phyloP scores from a whole-genome alignment of 2,113 vertebrate species.

The Passer domesticus region DNA sequence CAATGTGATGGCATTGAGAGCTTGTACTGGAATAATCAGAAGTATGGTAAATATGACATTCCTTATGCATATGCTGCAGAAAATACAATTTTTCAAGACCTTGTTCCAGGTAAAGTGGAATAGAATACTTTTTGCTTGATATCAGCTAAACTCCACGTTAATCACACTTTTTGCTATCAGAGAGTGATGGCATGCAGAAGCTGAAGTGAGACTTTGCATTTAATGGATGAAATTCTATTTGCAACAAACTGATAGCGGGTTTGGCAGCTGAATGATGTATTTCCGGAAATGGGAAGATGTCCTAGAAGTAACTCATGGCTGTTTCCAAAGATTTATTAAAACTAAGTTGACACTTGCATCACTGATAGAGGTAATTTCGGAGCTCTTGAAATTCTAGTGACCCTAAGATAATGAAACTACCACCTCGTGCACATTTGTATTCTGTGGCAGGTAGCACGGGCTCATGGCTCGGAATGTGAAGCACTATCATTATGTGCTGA shows the following conservation, averaged over 20 bases:
- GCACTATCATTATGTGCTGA: slow-evolving; percentile 67
- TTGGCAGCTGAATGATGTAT: slow-evolving; percentile 76
- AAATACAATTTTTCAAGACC: slow-evolving; percentile 24
- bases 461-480: slow-evolving; percentile 74
- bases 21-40: neutral
- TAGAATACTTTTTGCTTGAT: slow-evolving; percentile 31
- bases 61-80: neutral
- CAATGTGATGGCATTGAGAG: neutral
- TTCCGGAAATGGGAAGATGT: slow-evolving; percentile 74
- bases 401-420: slow-evolving; percentile 81
- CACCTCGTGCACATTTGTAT: slow-evolving; percentile 75
- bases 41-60: neutral
- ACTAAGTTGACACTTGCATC: slow-evolving; percentile 77
- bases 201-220: slow-evolving; percentile 52
- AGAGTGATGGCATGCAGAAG: slow-evolving; percentile 42
- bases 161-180: slow-evolving; percentile 70
- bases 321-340: slow-evolving; percentile 79
- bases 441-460: slow-evolving; percentile 40
- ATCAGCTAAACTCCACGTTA: slow-evolving; percentile 64
- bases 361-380: slow-evolving; percentile 76
- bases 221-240: slow-evolving; percentile 72
- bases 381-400: slow-evolving; percentile 80
- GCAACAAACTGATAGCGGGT: slow-evolving; percentile 63
- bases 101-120: slow-evolving; percentile 51
- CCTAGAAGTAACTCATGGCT: slow-evolving; percentile 74